Conservation (phyloP, 2,888 invertebrate species). For the Amphiduros pacificus region DNA sequence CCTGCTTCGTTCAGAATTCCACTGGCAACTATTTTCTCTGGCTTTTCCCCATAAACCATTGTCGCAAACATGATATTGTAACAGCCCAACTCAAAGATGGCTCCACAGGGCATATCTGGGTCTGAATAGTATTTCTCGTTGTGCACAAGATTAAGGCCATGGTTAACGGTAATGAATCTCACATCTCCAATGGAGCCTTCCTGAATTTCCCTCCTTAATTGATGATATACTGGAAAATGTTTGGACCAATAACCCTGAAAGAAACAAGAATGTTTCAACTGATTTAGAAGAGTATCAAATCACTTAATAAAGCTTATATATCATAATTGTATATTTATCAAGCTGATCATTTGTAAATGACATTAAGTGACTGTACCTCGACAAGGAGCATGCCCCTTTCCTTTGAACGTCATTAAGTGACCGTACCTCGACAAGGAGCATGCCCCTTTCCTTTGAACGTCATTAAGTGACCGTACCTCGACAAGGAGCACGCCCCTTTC, state of each 20-base stretch:
- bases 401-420: too few species aligned
- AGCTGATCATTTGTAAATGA: too few species aligned
- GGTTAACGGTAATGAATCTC: conserved; percentile 68
- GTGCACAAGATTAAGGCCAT: conserved; percentile 69
- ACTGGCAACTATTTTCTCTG: conserved; percentile 64
- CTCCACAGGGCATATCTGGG: conserved; percentile 75
- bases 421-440: too few species aligned
- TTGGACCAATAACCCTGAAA: conserved; percentile 80
- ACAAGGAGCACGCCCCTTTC: too few species aligned
- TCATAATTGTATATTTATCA: too few species aligned
- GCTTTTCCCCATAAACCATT: conserved; percentile 69
- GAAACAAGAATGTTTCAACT: not conserved
- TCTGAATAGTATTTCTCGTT: conserved; percentile 56
- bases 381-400: too few species aligned
- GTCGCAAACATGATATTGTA: conserved; percentile 43
- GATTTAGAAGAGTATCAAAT: too few species aligned
- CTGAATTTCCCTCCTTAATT: conserved; percentile 70
- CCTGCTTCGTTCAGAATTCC: conserved; percentile 44
- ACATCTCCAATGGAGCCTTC: conserved; percentile 80
- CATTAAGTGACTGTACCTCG: too few species aligned
- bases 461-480: too few species aligned
- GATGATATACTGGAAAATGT: conserved; percentile 76
- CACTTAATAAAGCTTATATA: too few species aligned
- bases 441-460: too few species aligned
- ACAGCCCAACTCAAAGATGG: conserved; percentile 42